Evolutionary conservation across 2,888 invertebrate species (phyloP).

Genomic region (Nephrocerus scutellatus): DNA sequence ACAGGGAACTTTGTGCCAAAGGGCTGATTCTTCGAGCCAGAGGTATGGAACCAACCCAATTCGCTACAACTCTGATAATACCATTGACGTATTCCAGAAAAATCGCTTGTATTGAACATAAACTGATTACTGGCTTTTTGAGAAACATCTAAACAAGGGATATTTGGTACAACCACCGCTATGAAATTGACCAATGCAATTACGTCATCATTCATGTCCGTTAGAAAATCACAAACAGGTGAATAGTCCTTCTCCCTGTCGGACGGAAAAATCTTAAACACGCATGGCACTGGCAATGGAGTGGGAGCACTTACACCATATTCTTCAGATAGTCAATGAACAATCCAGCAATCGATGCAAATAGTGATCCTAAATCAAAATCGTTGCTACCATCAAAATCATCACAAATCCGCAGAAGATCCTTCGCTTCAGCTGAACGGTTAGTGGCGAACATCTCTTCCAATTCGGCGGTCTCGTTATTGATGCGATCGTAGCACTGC

Average conservation of each 20-base stretch:
- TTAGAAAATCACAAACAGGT: conserved; percentile 13
- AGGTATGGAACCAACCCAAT: conserved; percentile 74
- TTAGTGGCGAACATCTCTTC: conserved; percentile 34
- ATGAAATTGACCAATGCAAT: conserved; percentile 31
- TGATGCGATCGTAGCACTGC: conserved; percentile 37
- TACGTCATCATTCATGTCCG: conserved; percentile 33
- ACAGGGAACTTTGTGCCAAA: conserved; percentile 41
- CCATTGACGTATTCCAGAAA: conserved; percentile 57
- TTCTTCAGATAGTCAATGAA: conserved; percentile 41
- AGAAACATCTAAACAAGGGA: conserved; percentile 15
- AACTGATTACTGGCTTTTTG: conserved; percentile 17
- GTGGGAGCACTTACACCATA: conserved; percentile 19
- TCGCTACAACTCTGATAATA: conserved; percentile 75
- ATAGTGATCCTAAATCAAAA: conserved; percentile 39
- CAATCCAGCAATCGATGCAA: conserved; percentile 37
- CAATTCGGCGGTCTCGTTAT: conserved; percentile 37
- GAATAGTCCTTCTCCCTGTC: conserved; percentile 19
- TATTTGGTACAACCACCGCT: conserved; percentile 14
- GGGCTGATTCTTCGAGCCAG: conserved; percentile 53
- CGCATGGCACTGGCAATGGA: not conserved
- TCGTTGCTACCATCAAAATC: conserved; percentile 36
- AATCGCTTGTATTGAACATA: no score
- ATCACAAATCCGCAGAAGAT: conserved; percentile 36
- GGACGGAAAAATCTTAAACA: not conserved
- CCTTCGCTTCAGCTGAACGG: conserved; percentile 32